Conservation (phyloP, 1,140 invertebrate genomes). For the Drosophila carrolli region DNA sequence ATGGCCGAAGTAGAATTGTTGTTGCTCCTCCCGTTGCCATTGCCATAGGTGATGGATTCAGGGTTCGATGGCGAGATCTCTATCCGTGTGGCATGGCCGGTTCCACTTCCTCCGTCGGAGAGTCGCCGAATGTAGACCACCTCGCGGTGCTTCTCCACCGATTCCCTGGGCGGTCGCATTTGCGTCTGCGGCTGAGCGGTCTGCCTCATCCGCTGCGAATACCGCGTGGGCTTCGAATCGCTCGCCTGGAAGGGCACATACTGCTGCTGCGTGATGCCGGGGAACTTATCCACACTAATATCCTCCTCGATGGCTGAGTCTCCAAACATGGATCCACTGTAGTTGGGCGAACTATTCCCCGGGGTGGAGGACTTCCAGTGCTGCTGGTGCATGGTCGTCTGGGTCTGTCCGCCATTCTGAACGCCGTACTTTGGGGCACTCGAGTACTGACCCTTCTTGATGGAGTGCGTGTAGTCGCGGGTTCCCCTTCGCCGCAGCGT, state of each 20-base stretch:
- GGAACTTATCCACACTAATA: constrained; percentile 84
- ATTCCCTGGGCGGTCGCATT: constrained; percentile 25
- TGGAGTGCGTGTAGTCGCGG: constrained; percentile 87
- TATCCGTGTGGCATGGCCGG: constrained; percentile 71
- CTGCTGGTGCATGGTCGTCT: constrained; percentile 55
- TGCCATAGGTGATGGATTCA: constrained; percentile 78
- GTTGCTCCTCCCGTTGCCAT: constrained; percentile 61
- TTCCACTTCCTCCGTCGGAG: constrained; percentile 71
- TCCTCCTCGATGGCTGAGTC: constrained; percentile 84
- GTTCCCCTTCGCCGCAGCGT: constrained; percentile 87
- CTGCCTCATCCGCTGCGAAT: constrained; percentile 68
- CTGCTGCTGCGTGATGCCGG: constrained; percentile 71
- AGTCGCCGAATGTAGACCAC: constrained; percentile 77
- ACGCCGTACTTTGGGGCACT: constrained; percentile 63
- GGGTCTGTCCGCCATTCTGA: constrained; percentile 47
- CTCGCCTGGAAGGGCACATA: constrained; percentile 75
- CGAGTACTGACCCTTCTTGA: constrained; percentile 84
- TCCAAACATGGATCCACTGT: constrained; percentile 84
- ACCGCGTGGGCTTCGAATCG: constrained; percentile 67
- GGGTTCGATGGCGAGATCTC: constrained; percentile 79
- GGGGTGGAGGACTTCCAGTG: constrained; percentile 83
- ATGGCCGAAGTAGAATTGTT: constrained; percentile 30
- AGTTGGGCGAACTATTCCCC: constrained; percentile 84
- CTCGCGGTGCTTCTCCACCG: constrained; percentile 76
- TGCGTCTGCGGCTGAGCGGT: constrained; percentile 64